Percentiles rank a stretch among this genome's conserved stretches.
Conservation (phyloP, 2,888 invertebrate species). For the Balanococcus diminutus region DNA sequence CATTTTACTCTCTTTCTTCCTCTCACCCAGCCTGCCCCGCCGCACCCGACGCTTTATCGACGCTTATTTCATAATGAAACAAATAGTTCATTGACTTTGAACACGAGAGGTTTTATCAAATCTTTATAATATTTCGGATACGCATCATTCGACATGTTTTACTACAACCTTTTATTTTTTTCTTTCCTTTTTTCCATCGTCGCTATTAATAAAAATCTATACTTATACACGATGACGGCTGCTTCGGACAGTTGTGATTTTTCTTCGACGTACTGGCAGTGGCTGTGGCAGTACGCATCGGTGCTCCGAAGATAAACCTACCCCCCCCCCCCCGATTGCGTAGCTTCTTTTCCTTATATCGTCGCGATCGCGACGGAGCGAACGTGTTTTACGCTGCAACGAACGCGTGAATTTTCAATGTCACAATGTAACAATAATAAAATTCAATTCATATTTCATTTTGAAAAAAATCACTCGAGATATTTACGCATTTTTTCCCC, state of each 20-base stretch:
- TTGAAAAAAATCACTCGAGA: neutral
- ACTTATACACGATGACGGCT: neutral
- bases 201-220: slow-evolving; percentile 11
- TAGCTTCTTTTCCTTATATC: no score
- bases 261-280: neutral
- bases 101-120: neutral
- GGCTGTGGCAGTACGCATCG: neutral
- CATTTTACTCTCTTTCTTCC: neutral
- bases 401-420: neutral
- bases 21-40: neutral
- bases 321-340: no score
- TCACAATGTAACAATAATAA: neutral
- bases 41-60: no score
- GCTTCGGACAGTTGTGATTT: no score
- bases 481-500: neutral
- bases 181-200: neutral
- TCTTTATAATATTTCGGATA: slow-evolving; percentile 35
- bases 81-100: slow-evolving; percentile 34
- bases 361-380: neutral
- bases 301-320: no score
- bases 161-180: neutral
- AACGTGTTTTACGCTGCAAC: neutral
- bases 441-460: neutral
- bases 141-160: slow-evolving; percentile 41
- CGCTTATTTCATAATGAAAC: neutral